Evolutionary conservation across 2,113 vertebrate species (phyloP).

Genomic region (Hylia prasina): DNA sequence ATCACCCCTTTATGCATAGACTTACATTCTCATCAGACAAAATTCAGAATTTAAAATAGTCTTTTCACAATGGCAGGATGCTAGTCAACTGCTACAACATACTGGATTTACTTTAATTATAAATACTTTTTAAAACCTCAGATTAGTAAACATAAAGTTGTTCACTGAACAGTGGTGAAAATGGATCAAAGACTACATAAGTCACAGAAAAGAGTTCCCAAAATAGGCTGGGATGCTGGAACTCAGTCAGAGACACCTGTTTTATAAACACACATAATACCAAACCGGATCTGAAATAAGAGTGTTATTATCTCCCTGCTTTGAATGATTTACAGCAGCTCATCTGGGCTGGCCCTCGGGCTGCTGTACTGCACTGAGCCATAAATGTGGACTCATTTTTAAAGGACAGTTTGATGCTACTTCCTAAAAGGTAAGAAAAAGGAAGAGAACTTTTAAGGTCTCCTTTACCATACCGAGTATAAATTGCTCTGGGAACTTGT

Average conservation of each 20-base stretch:
- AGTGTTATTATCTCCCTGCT: background rate
- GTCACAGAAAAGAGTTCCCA: background rate
- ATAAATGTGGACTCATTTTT: background rate
- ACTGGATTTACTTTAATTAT: background rate
- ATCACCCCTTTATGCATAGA: background rate
- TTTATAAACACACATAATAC: background rate
- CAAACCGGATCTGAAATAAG: background rate
- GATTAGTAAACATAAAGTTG: background rate
- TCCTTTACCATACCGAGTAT: background rate
- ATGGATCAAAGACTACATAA: background rate
- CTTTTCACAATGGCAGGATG: background rate
- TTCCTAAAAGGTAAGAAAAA: background rate
- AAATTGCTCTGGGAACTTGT: background rate
- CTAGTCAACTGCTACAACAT: background rate
- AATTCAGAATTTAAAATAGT: background rate
- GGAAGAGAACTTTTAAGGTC: background rate
- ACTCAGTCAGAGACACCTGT: background rate
- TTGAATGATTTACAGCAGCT: background rate
- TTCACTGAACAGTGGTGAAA: background rate
- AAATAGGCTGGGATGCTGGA: background rate
- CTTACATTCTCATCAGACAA: background rate
- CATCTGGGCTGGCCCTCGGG: background rate
- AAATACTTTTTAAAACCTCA: background rate
- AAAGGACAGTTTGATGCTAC: background rate
- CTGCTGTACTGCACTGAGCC: background rate